Evolutionary conservation across 1,140 invertebrate species (phyloP).

Genomic region (Trichonephila clavata): DNA sequence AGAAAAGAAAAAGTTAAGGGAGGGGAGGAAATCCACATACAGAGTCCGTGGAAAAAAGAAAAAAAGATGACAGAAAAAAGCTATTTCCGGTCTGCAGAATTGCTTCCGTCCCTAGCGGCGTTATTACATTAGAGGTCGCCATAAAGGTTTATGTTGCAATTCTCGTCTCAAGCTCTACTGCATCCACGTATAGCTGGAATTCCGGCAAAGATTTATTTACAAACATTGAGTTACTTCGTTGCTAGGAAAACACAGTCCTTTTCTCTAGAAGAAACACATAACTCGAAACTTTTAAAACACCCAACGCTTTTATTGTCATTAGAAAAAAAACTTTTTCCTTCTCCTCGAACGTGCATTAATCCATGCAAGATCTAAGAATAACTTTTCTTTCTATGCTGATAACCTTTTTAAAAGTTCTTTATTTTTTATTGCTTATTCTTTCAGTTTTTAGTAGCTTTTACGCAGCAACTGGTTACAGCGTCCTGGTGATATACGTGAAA

Average conservation of each 20-base stretch:
- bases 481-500: no score
- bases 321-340: background rate
- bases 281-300: constrained; percentile 24
- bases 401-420: background rate
- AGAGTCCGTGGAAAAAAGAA: constrained; percentile 6
- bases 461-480: no score
- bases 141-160: constrained; percentile 76
- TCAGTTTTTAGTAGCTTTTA: no score
- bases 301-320: constrained; percentile 20
- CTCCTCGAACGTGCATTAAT: background rate
- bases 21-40: constrained; percentile 29
- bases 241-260: constrained; percentile 18
- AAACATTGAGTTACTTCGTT: constrained; percentile 65
- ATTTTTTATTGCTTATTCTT: background rate
- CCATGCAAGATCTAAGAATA: background rate
- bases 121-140: constrained; percentile 75
- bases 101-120: constrained; percentile 68
- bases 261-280: constrained; percentile 20
- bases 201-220: constrained; percentile 71
- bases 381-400: background rate
- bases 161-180: constrained; percentile 70
- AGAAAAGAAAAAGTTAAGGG: background rate
- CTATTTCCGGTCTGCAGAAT: constrained; percentile 73
- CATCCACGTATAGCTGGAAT: constrained; percentile 50
- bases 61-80: constrained; percentile 74